Base-by-base conservation (phyloP, 2,888 invertebrate genomes). In the Agonopterix arenella region DNA sequence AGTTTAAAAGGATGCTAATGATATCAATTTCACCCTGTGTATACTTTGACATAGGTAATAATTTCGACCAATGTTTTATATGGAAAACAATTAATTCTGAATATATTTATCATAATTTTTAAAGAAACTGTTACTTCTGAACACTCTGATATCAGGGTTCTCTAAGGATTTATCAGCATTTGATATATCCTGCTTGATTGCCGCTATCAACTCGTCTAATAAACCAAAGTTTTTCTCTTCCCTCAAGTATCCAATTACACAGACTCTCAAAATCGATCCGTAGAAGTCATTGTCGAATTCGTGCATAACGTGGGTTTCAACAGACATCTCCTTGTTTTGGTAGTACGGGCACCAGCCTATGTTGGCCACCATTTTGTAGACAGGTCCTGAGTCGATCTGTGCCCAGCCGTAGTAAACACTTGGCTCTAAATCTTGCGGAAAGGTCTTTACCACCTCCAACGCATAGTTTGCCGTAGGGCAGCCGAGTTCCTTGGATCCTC, bases 281-380 rank as follows among this genome's bases (percentile, higher is more conserved):
- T 99, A 99, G 67, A 99, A 96, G 80, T 98, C 98, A 44, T 90
- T 71, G 36, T 92, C 90, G 72, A 95, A 98, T 53, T 93, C 83
- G 68, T 98, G 94, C 58, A 99, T 84, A 46, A 99, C 92, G 73
- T 99, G 97, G 0, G 97, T 96, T 90, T 99, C 96, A 92, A 98
- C 94, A 46, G 98, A 96, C 84, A 97, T 97, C 70, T 95, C 94
- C 55, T 93, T 91, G 76, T 98, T 98, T 54, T 96, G 92, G 75
- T 96, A 99, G 75, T 94, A 98, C 0, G 98, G 98, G 86, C 99
- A 99, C 96, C 96, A 97, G 8, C 99, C 99, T 50, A 99, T 92
- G 70, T 97, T 98, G 89, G 97, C 94, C 0, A 98, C 98, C 97
- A 98, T 98, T 90, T 96, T 96, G 68, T 95, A 88, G 2, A 97